A percentile compares a stretch with the other conserved stretches of the same genome.
These are phyloP conservation scores for Phenacoccus solenopsis DNA, from an alignment of 1,140 invertebrate species.

Conservation along the genomic window DNA sequence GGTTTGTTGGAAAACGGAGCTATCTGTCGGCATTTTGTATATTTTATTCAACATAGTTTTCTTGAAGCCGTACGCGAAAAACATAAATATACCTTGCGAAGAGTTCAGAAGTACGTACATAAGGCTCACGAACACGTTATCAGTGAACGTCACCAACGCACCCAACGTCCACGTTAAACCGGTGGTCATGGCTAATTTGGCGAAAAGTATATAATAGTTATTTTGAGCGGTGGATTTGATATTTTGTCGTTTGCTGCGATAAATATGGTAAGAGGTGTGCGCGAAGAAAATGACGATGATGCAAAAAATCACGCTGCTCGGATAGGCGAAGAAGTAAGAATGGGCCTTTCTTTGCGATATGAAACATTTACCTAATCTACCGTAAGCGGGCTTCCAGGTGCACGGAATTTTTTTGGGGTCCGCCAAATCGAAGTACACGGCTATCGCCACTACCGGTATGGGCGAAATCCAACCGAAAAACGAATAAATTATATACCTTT, in stretches of 20 bases:
- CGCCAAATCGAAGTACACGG: neutral
- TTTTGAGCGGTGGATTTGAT: conserved; percentile 29
- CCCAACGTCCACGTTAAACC: conserved; percentile 43
- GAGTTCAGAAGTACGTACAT: conserved; percentile 43
- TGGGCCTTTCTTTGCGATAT: conserved; percentile 36
- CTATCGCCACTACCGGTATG: neutral
- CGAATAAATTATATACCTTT: conserved; percentile 6
- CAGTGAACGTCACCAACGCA: conserved; percentile 37
- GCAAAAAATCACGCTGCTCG: conserved; percentile 37
- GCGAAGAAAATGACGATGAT: conserved; percentile 40
- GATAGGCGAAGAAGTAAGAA: conserved; percentile 40
- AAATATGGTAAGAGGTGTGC: conserved; percentile 40
- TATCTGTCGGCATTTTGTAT: neutral
- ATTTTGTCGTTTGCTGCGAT: conserved; percentile 34
- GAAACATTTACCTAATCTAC: neutral
- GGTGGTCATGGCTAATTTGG: conserved; percentile 41
- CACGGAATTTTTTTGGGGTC: neutral
- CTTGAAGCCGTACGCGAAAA: conserved; percentile 36
- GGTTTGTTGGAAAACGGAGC: neutral
- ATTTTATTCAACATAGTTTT: neutral
- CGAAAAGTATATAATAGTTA: conserved; percentile 35
- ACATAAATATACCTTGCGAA: conserved; percentile 45
- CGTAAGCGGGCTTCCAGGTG: neutral
- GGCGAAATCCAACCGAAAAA: neutral
- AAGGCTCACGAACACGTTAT: conserved; percentile 37